Evolutionary conservation across 2,888 invertebrate species (phyloP).

Genomic region (Drosophila melanosoma): DNA sequence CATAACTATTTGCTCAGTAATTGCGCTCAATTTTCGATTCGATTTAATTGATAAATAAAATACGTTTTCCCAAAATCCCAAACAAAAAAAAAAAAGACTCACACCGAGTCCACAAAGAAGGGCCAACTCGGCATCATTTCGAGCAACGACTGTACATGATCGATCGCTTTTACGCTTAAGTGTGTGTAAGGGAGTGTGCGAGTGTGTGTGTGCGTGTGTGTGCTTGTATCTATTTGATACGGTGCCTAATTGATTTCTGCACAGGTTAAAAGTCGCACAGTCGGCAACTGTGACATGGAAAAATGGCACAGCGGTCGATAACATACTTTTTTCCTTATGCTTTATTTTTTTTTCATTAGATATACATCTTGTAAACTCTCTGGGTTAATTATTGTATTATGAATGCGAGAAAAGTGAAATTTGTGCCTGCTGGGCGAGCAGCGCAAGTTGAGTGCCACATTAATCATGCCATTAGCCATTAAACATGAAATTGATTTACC

Average conservation of each 20-base stretch:
- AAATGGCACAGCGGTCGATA: slow-evolving; percentile 55
- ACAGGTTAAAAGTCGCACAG: slow-evolving; percentile 76
- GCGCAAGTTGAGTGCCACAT: slow-evolving; percentile 41
- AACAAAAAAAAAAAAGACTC: slow-evolving; percentile 12
- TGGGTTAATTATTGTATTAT: slow-evolving; percentile 69
- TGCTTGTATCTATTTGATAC: slow-evolving; percentile 37
- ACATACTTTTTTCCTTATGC: background rate
- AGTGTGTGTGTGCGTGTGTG: slow-evolving; percentile 12
- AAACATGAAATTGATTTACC: slow-evolving; percentile 64
- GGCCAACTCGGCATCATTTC: slow-evolving; percentile 46
- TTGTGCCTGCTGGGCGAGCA: slow-evolving; percentile 51
- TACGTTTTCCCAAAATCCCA: slow-evolving; percentile 14
- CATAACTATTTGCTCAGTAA: slow-evolving; percentile 59
- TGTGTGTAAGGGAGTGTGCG: slow-evolving; percentile 3
- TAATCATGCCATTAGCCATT: slow-evolving; percentile 63
- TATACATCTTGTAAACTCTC: slow-evolving; percentile 32
- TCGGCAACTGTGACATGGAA: slow-evolving; percentile 58
- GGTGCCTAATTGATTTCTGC: slow-evolving; percentile 71
- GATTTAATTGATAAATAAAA: slow-evolving; percentile 70
- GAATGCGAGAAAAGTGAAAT: slow-evolving; percentile 68
- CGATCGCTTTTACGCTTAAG: slow-evolving; percentile 26
- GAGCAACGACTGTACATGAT: slow-evolving; percentile 26
- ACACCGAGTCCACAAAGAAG: slow-evolving; percentile 38
- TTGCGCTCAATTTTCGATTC: slow-evolving; percentile 63
- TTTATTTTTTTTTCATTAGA: background rate